These are phyloP conservation scores for Andrena flavipes DNA, from an alignment of 2,888 invertebrate species.

Conservation along the genomic window DNA sequence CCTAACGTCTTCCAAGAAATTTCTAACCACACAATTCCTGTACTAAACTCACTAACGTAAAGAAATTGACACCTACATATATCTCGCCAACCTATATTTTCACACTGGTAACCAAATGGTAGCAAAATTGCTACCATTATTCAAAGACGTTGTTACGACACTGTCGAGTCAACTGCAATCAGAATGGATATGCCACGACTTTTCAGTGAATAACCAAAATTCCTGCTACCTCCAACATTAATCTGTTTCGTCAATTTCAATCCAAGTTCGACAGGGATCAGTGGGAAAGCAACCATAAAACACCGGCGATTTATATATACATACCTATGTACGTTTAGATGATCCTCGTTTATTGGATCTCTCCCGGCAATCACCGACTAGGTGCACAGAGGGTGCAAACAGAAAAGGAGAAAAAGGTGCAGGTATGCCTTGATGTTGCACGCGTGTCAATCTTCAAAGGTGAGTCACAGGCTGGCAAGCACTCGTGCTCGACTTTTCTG, in stretches of 20 bases:
- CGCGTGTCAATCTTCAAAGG: constrained; percentile 53
- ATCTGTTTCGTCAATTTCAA: background rate
- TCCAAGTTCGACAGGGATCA: background rate
- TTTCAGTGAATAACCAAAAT: background rate
- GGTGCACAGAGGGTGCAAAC: background rate
- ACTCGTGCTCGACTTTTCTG: constrained; percentile 38
- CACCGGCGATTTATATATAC: background rate
- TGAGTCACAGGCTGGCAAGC: constrained; percentile 26
- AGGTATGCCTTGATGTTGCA: constrained; percentile 35
- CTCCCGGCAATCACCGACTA: background rate
- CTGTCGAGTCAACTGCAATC: background rate
- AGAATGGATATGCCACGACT: background rate
- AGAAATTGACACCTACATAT: no score
- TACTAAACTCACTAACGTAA: no score
- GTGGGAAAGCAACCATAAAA: background rate
- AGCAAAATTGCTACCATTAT: no score
- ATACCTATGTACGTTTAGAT: background rate
- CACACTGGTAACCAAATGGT: no score
- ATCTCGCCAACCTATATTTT: no score
- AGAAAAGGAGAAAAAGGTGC: constrained; percentile 17
- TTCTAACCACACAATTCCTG: no score
- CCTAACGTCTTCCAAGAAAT: no score
- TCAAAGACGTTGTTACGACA: background rate
- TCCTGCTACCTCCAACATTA: background rate
- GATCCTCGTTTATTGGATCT: background rate